Evolutionary conservation across 2,113 vertebrate species (phyloP), one percentile per base, ranked within the genome.

Genomic region (Mungos mungo): DNA sequence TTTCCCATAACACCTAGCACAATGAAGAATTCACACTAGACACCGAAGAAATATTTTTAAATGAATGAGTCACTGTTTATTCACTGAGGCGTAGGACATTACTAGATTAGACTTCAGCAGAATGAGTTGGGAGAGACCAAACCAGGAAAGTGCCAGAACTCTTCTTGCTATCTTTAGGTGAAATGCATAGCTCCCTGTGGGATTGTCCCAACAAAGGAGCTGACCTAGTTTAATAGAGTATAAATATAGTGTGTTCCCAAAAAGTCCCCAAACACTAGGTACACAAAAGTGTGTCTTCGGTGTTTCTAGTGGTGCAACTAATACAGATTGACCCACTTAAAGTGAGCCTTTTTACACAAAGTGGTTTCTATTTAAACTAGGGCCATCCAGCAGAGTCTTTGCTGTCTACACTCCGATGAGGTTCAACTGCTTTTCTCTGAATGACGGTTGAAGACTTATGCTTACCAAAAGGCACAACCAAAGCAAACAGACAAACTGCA

Each of bases 221-320:
- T 98, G 97, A 93, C 96, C 98, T 95, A 98, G 97, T 98, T 98
- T 96, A 96, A 93, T 95, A 65, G 94, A 79, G 77, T 90, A 98
- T 98, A 98, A 98, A 98, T 98, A 97, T 98, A 96, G 92, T 94
- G 93, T 98, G 97, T 95, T 95, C 95, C 95, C 88, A 33, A 76
- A 97, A 98, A 90, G 90, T 97, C 97, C 87, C 97, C 96, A 94
- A 97, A 97, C 96, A 96, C 97, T 71, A 86, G 90, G 88, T 96
- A 96, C 84, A 97, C 95, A 88, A 95, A 97, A 98, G 81, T 97
- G 74, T 97, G 88, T 91, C 87, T 96, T 97, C 93, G 69, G 66
- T 82, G 60, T 93, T 97, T 96, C 96, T 92, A 92, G 33, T 90
- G 95, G 77, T 97, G 77, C 45, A 82, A 71, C 57, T 93, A 95